phyloP scores from a whole-genome alignment of 2,888 invertebrate species.

The Gymnosoma rotundatum region DNA sequence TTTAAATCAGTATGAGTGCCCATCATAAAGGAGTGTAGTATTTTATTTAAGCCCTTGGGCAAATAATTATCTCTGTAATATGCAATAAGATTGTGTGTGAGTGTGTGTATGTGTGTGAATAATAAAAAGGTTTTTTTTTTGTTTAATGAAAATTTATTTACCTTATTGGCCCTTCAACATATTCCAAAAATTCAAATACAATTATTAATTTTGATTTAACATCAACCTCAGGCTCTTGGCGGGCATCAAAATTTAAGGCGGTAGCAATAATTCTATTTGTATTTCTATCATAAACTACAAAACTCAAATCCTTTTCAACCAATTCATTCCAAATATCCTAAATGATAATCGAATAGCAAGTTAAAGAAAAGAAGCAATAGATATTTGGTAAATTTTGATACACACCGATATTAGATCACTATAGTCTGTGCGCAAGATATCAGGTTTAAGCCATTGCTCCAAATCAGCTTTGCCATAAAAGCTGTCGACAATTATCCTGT shows the following conservation, averaged over 20 bases:
- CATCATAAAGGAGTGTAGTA: conserved; percentile 95
- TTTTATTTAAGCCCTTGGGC: conserved; percentile 86
- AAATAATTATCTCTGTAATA: conserved; percentile 84
- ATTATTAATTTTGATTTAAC: conserved; percentile 86
- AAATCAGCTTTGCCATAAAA: conserved; percentile 94
- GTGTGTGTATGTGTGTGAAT: neutral
- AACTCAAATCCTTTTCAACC: conserved; percentile 88
- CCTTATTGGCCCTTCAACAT: conserved; percentile 88
- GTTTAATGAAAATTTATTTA: conserved; percentile 76
- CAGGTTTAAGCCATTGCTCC: conserved; percentile 89
- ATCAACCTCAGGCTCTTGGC: conserved; percentile 89
- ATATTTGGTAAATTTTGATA: neutral
- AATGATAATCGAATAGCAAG: neutral
- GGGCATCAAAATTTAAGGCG: conserved; percentile 90
- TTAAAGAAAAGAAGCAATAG: neutral
- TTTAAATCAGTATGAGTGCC: conserved; percentile 87
- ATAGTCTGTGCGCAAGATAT: conserved; percentile 87
- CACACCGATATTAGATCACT: conserved; percentile 84
- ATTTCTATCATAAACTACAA: conserved; percentile 85
- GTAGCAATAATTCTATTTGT: conserved; percentile 86
- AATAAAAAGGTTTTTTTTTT: neutral
- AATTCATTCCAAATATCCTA: conserved; percentile 87
- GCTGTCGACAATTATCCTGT: conserved; percentile 91
- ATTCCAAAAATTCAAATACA: conserved; percentile 91
- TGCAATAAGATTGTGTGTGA: neutral